A percentile compares a stretch with the other conserved stretches of the same genome.
Evolutionary conservation across 1,140 invertebrate genomes (phyloP).

Genomic region (Drosophila bipectinata): DNA sequence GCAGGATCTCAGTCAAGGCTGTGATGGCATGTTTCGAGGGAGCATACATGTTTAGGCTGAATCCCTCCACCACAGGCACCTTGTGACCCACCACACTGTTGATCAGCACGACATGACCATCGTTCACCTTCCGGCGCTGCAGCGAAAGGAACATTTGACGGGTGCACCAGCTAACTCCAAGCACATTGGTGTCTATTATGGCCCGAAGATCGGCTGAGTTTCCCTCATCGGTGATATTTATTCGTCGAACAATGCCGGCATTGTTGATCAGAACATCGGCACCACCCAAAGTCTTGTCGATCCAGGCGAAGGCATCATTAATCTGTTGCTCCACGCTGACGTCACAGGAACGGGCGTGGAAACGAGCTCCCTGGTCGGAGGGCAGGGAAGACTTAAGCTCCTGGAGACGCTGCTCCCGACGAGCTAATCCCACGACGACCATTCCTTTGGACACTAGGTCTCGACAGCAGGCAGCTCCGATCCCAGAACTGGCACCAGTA

Average conservation of each 20-base stretch:
- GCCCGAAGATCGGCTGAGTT: constrained; percentile 51
- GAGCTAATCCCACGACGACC: constrained; percentile 88
- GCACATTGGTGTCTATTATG: constrained; percentile 85
- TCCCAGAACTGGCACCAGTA: constrained; percentile 85
- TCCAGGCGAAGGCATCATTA: constrained; percentile 86
- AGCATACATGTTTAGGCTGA: constrained; percentile 84
- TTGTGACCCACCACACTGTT: constrained; percentile 85
- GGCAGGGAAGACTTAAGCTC: constrained; percentile 49
- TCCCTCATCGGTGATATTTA: constrained; percentile 56
- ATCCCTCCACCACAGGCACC: constrained; percentile 66
- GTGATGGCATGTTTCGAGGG: constrained; percentile 87
- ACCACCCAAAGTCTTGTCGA: constrained; percentile 86
- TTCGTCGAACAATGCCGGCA: constrained; percentile 84
- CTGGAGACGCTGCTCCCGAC: constrained; percentile 85
- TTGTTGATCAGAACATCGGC: constrained; percentile 89
- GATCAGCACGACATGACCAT: constrained; percentile 86
- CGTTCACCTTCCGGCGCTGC: constrained; percentile 85
- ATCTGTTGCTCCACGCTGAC: constrained; percentile 87
- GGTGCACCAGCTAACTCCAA: constrained; percentile 86
- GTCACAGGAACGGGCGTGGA: constrained; percentile 85
- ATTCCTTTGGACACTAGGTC: constrained; percentile 85
- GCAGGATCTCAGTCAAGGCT: constrained; percentile 86
- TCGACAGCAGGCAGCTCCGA: constrained; percentile 84
- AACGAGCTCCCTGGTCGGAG: constrained; percentile 37
- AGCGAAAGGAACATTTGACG: constrained; percentile 86